phyloP scores from a whole-genome alignment of 2,797 vertebrate genomes.

The Acanthornis magna region DNA sequence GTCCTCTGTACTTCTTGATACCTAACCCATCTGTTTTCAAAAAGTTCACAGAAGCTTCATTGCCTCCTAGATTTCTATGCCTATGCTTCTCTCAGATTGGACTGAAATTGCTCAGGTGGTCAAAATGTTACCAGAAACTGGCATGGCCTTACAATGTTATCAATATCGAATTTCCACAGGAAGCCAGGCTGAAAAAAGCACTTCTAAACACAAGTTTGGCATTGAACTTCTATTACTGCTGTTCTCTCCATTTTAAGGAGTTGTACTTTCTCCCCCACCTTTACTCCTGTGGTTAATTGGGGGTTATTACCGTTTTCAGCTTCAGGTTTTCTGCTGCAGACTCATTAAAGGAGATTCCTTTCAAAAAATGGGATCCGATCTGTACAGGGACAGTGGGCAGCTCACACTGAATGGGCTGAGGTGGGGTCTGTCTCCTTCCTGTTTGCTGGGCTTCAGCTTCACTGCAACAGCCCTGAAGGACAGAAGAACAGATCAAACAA shows the following conservation, averaged over 20 bases:
- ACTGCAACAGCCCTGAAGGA: conserved; percentile 89
- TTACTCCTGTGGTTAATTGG: not conserved
- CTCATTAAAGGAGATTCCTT: conserved; percentile 97
- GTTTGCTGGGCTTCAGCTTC: conserved; percentile 97
- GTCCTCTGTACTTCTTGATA: not conserved
- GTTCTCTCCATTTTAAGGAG: not conserved
- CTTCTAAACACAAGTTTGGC: not conserved
- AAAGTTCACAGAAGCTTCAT: not conserved
- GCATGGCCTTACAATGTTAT: not conserved
- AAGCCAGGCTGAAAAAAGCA: not conserved
- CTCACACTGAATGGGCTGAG: conserved; percentile 96
- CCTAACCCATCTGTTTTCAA: not conserved
- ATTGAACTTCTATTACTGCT: not conserved
- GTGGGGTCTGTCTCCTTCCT: conserved; percentile 91
- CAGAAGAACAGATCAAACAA: not conserved
- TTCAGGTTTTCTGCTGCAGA: conserved; percentile 96
- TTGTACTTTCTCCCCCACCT: not conserved
- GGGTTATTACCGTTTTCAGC: conserved; percentile 88
- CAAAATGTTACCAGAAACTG: not conserved
- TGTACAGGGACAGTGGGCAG: conserved; percentile 96
- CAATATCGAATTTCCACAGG: not conserved
- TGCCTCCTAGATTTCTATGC: not conserved
- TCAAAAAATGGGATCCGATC: conserved; percentile 94
- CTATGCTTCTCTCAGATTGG: not conserved
- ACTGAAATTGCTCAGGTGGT: not conserved